Evolutionary conservation across 2,113 vertebrate species (phyloP).

Genomic region (Pyxicephalus adspersus): DNA sequence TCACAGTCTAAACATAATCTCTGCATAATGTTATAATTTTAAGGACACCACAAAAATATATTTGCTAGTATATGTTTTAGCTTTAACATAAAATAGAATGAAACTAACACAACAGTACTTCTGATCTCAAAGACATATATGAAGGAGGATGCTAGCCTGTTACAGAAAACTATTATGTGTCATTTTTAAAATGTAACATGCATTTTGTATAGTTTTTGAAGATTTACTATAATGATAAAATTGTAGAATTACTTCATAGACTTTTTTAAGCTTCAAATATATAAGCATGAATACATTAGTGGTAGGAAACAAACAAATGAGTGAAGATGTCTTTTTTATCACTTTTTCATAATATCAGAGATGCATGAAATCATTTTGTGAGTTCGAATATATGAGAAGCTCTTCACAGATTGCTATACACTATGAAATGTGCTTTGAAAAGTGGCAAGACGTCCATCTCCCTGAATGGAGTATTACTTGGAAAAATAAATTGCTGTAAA

Average conservation of each 20-base stretch:
- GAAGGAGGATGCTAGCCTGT: slow-evolving; percentile 1
- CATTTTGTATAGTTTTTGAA: slow-evolving; percentile 22
- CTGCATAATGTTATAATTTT: too few species aligned
- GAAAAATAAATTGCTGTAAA: slow-evolving; percentile 36
- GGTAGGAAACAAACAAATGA: slow-evolving; percentile 28
- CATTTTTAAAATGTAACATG: slow-evolving; percentile 24
- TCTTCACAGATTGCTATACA: slow-evolving; percentile 31
- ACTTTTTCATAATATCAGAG: slow-evolving; percentile 13
- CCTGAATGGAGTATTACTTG: slow-evolving; percentile 1
- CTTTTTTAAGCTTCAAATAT: slow-evolving; percentile 22
- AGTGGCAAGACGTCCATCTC: slow-evolving; percentile 15
- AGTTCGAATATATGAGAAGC: slow-evolving; percentile 14
- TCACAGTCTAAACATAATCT: too few species aligned
- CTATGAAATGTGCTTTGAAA: slow-evolving; percentile 26
- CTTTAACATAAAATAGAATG: too few species aligned
- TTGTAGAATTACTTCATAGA: slow-evolving; percentile 26
- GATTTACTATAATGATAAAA: slow-evolving; percentile 27
- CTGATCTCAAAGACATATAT: slow-evolving; percentile 26
- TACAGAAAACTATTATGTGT: slow-evolving; percentile 31
- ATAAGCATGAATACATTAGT: slow-evolving; percentile 25
- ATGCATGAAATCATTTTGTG: slow-evolving; percentile 38
- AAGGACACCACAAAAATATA: too few species aligned
- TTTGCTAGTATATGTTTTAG: too few species aligned
- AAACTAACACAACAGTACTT: neutral
- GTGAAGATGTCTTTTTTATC: slow-evolving; percentile 20